Base-by-base conservation (phyloP, 2,888 invertebrate genomes). In the Bombylius discolor region DNA sequence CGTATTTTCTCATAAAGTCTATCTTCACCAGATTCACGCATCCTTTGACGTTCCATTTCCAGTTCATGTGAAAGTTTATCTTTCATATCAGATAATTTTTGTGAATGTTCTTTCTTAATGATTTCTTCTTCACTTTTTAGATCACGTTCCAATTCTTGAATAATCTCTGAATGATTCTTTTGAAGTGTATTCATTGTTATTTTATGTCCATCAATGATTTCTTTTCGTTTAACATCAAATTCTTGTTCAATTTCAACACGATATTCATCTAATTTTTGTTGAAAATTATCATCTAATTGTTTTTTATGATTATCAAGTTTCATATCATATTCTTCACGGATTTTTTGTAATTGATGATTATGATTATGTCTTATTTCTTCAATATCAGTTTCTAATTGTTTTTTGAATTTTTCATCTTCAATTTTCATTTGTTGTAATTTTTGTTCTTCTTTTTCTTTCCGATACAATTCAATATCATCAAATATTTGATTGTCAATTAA, bases 71-170 rank as follows among this genome's bases (percentile, higher is more conserved):
- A 74, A 4, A 82, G 69, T 48, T 83, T 81, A 3, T 79, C 78
- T 6, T 81, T 78, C 52, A 87, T 72, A 62, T 85, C 84, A 4
- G 78, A 75, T 57, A 87, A 65, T 64, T 82, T 80, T 42, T 80
- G 79, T 34, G 82, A 79, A 68, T 88, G 87, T 58, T 85, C 84
- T 7, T 80, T 80, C 3, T 84, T 77, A 0, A 87, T 71, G 1
- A 83, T 76, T 62, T 83, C 83, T 67, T 87, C 85, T 81, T 87
- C 70, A 55, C 70, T 71, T 60, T 71, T 72, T 45, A 73, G 50
- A 58, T 73, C 74, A 0, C 73, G 63, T 49, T 74, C 73, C 4
- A 75, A 62, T 33, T 73, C 72, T 23, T 70, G 69, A 6, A 73
- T 61, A 11, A 73, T 67, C 57, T 73, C 73, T 1, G 68, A 62